Percentiles rank a stretch among this genome's conserved stretches.
Evolutionary conservation across 2,888 invertebrate species (phyloP).

Genomic region (Hecatera dysodea): DNA sequence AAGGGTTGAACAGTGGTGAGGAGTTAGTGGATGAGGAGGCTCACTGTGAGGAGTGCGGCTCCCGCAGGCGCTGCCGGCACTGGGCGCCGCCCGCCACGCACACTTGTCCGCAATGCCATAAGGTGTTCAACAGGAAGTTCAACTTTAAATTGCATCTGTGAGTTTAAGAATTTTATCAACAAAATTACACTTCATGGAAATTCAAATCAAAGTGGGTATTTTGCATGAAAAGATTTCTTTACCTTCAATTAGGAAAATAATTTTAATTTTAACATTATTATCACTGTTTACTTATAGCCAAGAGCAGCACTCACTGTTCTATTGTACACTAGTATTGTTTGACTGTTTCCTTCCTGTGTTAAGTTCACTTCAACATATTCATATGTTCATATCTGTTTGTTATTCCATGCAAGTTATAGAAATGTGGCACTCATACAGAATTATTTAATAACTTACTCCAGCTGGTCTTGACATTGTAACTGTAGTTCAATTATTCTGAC

Average conservation of each 20-base stretch:
- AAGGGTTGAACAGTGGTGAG: constrained; percentile 34
- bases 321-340: not conserved
- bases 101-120: constrained; percentile 75
- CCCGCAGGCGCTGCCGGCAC: constrained; percentile 73
- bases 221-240: not conserved
- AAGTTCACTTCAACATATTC: constrained; percentile 20
- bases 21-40: constrained; percentile 23
- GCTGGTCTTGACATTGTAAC: constrained; percentile 51
- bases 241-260: not conserved
- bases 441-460: constrained; percentile 46
- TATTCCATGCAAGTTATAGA: constrained; percentile 49
- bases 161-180: constrained; percentile 13
- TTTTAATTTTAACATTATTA: not conserved
- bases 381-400: constrained; percentile 35
- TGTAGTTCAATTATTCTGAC: not conserved
- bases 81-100: constrained; percentile 67
- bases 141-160: constrained; percentile 75
- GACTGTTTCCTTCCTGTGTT: constrained; percentile 4
- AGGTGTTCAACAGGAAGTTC: constrained; percentile 78
- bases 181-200: not conserved
- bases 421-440: constrained; percentile 55
- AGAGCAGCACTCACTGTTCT: not conserved
- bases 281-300: not conserved
- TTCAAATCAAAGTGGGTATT: not conserved
- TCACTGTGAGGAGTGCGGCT: constrained; percentile 71